These are phyloP conservation scores for Lepilemur septentrionalis DNA, from an alignment of 2,797 vertebrate genomes.

Conservation along the genomic window DNA sequence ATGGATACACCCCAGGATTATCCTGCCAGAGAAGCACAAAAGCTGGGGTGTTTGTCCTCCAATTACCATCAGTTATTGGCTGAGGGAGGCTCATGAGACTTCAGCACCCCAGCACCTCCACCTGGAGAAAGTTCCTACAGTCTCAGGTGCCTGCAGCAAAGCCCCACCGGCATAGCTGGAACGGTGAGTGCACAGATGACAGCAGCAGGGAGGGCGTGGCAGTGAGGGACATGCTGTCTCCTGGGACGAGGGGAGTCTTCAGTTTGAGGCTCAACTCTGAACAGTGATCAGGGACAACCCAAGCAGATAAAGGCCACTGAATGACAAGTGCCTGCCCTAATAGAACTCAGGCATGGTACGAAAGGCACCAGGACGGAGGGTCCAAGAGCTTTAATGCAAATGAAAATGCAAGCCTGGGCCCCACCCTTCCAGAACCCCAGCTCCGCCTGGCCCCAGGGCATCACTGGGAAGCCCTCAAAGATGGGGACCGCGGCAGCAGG, in stretches of 20 bases:
- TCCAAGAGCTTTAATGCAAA: background rate
- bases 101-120: background rate
- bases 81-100: background rate
- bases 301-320: background rate
- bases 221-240: background rate
- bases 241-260: background rate
- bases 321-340: background rate
- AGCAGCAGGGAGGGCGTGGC: background rate
- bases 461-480: rapidly evolving
- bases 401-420: background rate
- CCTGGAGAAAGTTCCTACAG: background rate
- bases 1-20: background rate
- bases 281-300: background rate
- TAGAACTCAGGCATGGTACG: background rate
- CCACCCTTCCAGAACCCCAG: background rate
- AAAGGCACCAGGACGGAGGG: background rate
- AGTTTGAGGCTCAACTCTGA: background rate
- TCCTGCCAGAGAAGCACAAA: background rate
- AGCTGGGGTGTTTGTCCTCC: background rate
- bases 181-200: background rate
- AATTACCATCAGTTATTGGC: background rate
- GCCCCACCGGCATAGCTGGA: too few relatives aligned
- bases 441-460: background rate
- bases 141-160: background rate
- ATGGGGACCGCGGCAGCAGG: too few relatives aligned